Conservation (phyloP, 2,113 vertebrate species). For the Hystrix cristata region DNA sequence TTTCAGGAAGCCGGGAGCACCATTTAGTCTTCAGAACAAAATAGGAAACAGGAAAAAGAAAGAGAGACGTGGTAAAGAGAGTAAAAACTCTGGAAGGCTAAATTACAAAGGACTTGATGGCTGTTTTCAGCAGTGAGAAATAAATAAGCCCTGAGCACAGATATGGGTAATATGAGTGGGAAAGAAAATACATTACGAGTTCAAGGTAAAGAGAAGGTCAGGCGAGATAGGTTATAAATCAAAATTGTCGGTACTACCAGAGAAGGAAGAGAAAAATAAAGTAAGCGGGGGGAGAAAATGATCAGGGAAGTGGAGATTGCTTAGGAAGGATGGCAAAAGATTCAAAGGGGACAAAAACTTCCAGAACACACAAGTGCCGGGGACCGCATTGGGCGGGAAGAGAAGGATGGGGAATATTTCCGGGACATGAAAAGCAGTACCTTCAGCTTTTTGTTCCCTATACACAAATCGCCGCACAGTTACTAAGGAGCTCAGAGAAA, state of each 20-base stretch:
- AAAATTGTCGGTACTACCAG: not conserved
- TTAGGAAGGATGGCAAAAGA: not conserved
- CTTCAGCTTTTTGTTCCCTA: fast-evolving
- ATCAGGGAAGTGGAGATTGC: not conserved
- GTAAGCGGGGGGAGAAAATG: not conserved
- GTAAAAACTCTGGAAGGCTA: not conserved
- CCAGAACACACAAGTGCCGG: not conserved
- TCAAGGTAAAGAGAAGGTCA: not conserved
- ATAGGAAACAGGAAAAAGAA: not conserved
- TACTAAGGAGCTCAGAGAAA: not conserved
- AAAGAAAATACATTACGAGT: not conserved
- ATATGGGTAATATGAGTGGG: not conserved
- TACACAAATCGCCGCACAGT: too few species aligned
- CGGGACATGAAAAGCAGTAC: not conserved
- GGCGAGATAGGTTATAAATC: not conserved
- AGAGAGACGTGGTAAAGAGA: not conserved
- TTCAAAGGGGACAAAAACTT: not conserved
- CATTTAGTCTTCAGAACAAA: not conserved
- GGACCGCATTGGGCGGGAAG: too few species aligned
- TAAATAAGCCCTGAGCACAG: not conserved
- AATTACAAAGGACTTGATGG: not conserved
- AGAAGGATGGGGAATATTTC: not conserved
- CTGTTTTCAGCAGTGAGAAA: not conserved
- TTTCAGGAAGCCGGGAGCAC: not conserved
- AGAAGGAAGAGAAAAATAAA: not conserved